phyloP scores from a whole-genome alignment of 2,113 vertebrate genomes.

The Todiramphus saurophagus region DNA sequence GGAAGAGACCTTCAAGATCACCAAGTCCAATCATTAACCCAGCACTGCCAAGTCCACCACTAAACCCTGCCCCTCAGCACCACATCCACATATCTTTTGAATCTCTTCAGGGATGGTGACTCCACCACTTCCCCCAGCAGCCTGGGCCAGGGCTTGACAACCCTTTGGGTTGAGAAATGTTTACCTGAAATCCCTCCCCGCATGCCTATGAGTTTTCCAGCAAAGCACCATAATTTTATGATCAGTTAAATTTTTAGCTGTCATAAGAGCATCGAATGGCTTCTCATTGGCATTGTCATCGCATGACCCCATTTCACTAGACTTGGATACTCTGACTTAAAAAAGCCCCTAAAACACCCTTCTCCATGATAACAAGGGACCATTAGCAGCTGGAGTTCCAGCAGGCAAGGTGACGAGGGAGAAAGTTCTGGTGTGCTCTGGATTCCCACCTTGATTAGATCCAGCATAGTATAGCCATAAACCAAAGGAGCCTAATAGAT shows the following conservation, averaged over 20 bases:
- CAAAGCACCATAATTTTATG: neutral
- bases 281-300: neutral
- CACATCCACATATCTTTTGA: neutral
- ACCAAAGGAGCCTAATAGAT: neutral
- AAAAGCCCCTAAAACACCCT: neutral
- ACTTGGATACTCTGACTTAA: neutral
- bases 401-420: neutral
- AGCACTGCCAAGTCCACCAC: neutral
- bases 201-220: neutral
- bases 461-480: neutral
- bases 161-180: neutral
- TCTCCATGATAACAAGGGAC: neutral
- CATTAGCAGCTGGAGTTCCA: neutral
- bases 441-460: neutral
- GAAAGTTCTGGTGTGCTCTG: neutral
- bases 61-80: neutral
- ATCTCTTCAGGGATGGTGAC: neutral
- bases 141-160: neutral
- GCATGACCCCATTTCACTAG: neutral
- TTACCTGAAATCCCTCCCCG: neutral
- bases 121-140: neutral
- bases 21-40: neutral
- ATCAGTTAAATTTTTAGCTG: neutral
- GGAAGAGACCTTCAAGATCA: neutral
- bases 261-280: neutral